A percentile compares a stretch with the other conserved stretches of the same genome.
Conservation (phyloP, 1,140 invertebrate species). For the Stenopsyche tienmushanensis region DNA sequence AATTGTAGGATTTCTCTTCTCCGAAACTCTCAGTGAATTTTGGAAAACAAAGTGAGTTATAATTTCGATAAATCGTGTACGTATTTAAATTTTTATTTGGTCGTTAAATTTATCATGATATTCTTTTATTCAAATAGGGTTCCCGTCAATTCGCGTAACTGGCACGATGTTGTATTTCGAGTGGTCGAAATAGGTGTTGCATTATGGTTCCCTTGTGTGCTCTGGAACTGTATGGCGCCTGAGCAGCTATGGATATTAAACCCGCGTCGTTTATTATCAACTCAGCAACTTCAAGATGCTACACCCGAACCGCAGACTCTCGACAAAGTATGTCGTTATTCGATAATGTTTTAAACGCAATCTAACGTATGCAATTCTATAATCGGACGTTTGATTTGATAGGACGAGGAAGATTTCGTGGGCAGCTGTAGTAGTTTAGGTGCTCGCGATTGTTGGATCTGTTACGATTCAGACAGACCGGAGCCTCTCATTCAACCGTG, state of each 20-base stretch:
- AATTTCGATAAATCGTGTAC: too few species aligned
- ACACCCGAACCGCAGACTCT: not conserved
- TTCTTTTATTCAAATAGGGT: constrained; percentile 59
- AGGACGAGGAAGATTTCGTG: constrained; percentile 58
- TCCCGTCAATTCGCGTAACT: constrained; percentile 84
- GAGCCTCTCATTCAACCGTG: constrained; percentile 89
- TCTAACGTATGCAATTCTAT: too few species aligned
- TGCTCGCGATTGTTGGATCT: constrained; percentile 85
- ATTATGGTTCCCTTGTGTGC: constrained; percentile 87
- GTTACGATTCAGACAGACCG: constrained; percentile 79
- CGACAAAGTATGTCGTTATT: constrained; percentile 35
- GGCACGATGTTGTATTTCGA: constrained; percentile 87
- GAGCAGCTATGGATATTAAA: constrained; percentile 93
- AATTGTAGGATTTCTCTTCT: constrained; percentile 84
- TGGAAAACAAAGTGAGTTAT: constrained; percentile 83
- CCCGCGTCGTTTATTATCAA: constrained; percentile 79
- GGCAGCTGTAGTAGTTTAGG: constrained; percentile 50
- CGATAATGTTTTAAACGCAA: too few species aligned
- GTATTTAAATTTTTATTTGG: constrained; percentile 1
- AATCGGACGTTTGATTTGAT: not conserved
- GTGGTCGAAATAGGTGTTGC: constrained; percentile 91
- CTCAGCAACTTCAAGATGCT: constrained; percentile 48
- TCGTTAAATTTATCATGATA: not conserved
- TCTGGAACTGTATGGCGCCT: constrained; percentile 95
- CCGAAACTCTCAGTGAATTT: constrained; percentile 85